phyloP scores from a whole-genome alignment of 2,113 vertebrate species.

The Coturnix japonica region DNA sequence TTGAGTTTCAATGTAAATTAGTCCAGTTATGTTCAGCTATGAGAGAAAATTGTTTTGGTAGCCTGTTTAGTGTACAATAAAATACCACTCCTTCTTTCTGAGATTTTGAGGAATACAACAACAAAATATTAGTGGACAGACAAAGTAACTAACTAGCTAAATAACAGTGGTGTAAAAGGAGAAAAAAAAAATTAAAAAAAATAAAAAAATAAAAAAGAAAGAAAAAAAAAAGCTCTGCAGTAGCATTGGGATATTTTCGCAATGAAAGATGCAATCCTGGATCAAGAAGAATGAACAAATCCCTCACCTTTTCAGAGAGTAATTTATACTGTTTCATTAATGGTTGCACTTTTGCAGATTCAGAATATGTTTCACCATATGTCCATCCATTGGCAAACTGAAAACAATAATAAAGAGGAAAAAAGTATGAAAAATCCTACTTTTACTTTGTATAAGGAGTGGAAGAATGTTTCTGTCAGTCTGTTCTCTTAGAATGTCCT shows the following conservation, averaged over 20 bases:
- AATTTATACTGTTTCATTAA: conserved; percentile 93
- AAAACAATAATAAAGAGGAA: neutral
- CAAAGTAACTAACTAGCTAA: neutral
- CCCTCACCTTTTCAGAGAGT: conserved; percentile 90
- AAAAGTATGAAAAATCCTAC: neutral
- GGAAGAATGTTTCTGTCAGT: neutral
- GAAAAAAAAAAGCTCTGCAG: neutral
- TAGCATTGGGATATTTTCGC: neutral
- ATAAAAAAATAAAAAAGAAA: neutral
- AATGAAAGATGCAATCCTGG: neutral
- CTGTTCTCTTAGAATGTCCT: neutral
- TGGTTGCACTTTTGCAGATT: conserved; percentile 88
- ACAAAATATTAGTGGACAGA: fast-evolving
- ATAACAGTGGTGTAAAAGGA: neutral
- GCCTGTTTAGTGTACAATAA: neutral
- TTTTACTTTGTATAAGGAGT: neutral
- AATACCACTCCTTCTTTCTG: neutral
- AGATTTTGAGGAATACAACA: neutral
- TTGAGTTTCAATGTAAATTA: neutral
- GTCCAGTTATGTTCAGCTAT: neutral
- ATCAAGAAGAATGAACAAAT: neutral
- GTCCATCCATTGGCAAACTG: conserved; percentile 94
- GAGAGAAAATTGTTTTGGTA: neutral
- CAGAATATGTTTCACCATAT: conserved; percentile 88
- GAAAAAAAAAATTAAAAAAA: neutral